Conservation (phyloP, 2,888 invertebrate species). For the Scaeva pyrastri region DNA sequence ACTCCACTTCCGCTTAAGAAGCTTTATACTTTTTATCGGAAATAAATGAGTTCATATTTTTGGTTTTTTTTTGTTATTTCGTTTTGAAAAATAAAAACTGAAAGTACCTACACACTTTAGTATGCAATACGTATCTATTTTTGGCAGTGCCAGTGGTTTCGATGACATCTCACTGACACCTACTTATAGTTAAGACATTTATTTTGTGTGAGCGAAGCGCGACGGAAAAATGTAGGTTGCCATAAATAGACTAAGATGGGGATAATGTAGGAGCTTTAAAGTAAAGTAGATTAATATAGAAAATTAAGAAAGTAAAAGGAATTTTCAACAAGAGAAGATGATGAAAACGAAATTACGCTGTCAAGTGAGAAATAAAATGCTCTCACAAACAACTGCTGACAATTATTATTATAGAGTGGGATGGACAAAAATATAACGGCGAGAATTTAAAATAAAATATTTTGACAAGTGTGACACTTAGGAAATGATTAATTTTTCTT, state of each 20-base stretch:
- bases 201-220: background rate
- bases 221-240: conserved; percentile 54
- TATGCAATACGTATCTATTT: conserved; percentile 46
- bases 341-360: conserved; percentile 22
- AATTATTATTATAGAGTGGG: conserved; percentile 23
- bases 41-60: conserved; percentile 25
- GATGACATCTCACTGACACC: conserved; percentile 55
- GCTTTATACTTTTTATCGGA: conserved; percentile 37
- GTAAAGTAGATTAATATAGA: conserved; percentile 23
- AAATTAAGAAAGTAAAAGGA: conserved; percentile 30
- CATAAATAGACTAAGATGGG: background rate
- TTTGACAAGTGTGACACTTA: conserved; percentile 24
- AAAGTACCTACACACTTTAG: background rate
- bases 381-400: background rate
- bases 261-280: conserved; percentile 24
- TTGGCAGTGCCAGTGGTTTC: conserved; percentile 52
- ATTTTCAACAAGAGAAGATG: conserved; percentile 18
- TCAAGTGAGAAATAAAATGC: conserved; percentile 4
- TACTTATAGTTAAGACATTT: conserved; percentile 28
- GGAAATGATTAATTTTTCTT: conserved; percentile 1
- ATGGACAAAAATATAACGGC: conserved; percentile 6
- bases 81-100: background rate
- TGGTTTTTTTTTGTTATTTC: conserved; percentile 2
- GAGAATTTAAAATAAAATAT: conserved; percentile 6
- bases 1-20: conserved; percentile 58